These are phyloP conservation scores for Sphaeramia orbicularis DNA, from an alignment of 2,797 vertebrate species.

Conservation along the genomic window DNA sequence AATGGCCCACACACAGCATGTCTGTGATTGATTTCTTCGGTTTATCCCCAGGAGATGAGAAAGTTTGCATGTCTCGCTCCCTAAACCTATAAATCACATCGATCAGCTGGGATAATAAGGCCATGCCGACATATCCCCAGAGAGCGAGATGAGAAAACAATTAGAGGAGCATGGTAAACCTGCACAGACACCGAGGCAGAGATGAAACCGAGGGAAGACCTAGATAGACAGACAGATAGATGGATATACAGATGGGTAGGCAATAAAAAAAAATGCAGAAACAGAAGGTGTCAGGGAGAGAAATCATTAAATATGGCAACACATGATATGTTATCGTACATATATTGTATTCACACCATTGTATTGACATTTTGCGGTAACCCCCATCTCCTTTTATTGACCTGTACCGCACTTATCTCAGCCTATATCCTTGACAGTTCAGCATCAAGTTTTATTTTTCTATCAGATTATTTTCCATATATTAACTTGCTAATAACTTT, in stretches of 20 bases:
- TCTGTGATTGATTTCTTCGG: slow-evolving; percentile 69
- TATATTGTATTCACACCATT: neutral
- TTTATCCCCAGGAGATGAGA: slow-evolving; percentile 73
- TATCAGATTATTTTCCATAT: neutral
- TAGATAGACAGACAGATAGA: slow-evolving; percentile 30
- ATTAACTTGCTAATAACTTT: neutral
- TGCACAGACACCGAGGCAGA: slow-evolving; percentile 17
- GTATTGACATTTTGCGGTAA: slow-evolving; percentile 25
- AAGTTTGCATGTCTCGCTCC: slow-evolving; percentile 70
- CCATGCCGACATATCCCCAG: slow-evolving; percentile 56
- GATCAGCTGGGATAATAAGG: slow-evolving; percentile 72
- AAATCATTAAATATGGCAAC: slow-evolving; percentile 29
- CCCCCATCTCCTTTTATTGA: slow-evolving; percentile 15
- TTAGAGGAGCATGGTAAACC: slow-evolving; percentile 54
- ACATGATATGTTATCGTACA: neutral
- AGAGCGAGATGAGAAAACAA: slow-evolving; percentile 70
- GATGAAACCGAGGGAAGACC: slow-evolving; percentile 31
- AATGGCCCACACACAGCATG: slow-evolving; percentile 32
- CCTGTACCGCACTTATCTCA: neutral
- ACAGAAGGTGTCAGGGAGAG: slow-evolving; percentile 6
- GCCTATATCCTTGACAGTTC: neutral
- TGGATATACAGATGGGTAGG: slow-evolving; percentile 5
- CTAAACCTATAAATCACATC: slow-evolving; percentile 76
- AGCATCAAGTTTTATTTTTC: neutral
- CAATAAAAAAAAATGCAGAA: slow-evolving; percentile 22